phyloP scores from a whole-genome alignment of 1,140 invertebrate genomes.

The Drosophila murphyi region DNA sequence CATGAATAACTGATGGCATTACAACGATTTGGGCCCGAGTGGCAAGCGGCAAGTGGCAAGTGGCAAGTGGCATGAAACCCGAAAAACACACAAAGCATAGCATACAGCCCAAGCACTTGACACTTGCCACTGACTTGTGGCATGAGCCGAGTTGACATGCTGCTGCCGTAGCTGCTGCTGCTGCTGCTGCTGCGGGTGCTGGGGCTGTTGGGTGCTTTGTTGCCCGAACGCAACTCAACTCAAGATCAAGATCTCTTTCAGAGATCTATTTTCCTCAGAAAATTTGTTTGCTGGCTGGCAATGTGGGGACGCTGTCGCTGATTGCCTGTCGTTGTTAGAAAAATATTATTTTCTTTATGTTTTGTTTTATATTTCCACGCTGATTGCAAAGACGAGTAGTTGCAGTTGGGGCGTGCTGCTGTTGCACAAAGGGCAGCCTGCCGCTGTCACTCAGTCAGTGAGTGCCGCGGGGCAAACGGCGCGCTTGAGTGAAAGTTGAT shows the following conservation, averaged over 20 bases:
- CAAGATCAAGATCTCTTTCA: conserved; percentile 65
- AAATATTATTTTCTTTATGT: conserved; percentile 79
- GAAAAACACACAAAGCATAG: conserved; percentile 26
- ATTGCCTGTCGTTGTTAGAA: conserved; percentile 81
- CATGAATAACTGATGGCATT: conserved; percentile 60
- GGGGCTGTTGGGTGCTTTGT: conserved; percentile 14
- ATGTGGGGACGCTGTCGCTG: conserved; percentile 44
- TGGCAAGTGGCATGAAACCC: conserved; percentile 65
- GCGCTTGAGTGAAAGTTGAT: conserved; percentile 80
- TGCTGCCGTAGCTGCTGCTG: conserved; percentile 35
- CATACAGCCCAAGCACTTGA: conserved; percentile 57
- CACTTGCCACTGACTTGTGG: conserved; percentile 78
- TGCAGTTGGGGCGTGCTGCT: conserved; percentile 49
- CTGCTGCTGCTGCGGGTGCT: conserved; percentile 43
- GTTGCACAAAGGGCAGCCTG: conserved; percentile 47
- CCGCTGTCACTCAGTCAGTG: conserved; percentile 74
- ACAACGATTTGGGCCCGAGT: conserved; percentile 52
- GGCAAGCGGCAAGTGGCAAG: conserved; percentile 35
- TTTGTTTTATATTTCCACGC: conserved; percentile 38
- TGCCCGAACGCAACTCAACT: conserved; percentile 9
- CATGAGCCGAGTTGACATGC: conserved; percentile 64
- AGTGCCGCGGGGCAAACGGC: conserved; percentile 33
- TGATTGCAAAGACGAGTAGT: conserved; percentile 48
- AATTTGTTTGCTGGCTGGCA: conserved; percentile 44
- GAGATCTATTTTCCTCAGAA: conserved; percentile 73